phyloP scores from a whole-genome alignment of 2,113 vertebrate species.

The Myiagra hebetior region DNA sequence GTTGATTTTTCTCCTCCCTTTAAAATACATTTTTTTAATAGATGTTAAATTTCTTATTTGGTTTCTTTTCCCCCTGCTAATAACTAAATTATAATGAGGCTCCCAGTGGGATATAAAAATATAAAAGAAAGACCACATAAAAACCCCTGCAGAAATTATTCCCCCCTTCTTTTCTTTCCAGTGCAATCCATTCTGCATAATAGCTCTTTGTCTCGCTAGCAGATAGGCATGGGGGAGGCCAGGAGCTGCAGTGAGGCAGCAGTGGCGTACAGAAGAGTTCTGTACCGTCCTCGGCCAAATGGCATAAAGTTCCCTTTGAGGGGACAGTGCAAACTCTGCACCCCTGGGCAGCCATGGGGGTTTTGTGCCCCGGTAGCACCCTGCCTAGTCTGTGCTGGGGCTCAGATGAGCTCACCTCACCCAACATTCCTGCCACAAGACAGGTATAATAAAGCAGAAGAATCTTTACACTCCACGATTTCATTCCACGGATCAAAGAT shows the following conservation, averaged over 20 bases:
- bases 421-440: background rate
- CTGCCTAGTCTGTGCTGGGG: background rate
- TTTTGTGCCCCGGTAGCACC: accelerated
- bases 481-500: constrained; percentile 78
- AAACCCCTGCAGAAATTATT: constrained; percentile 49
- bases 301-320: background rate
- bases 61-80: constrained; percentile 29
- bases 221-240: constrained; percentile 60
- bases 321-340: too few species aligned
- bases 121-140: background rate
- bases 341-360: background rate
- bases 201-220: constrained; percentile 71
- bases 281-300: background rate
- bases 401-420: background rate
- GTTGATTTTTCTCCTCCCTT: constrained; percentile 20
- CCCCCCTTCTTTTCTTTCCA: constrained; percentile 15
- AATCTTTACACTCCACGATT: constrained; percentile 64
- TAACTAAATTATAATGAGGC: constrained; percentile 76
- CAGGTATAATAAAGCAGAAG: constrained; percentile 61
- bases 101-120: constrained; percentile 65
- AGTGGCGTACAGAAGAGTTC: background rate
- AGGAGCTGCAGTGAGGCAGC: background rate
- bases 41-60: constrained; percentile 65
- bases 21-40: background rate
- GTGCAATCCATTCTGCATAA: constrained; percentile 68